Evolutionary conservation across 2,888 invertebrate species (phyloP), one percentile per base, ranked within the genome.

Genomic region (Latrodectus elegans): DNA sequence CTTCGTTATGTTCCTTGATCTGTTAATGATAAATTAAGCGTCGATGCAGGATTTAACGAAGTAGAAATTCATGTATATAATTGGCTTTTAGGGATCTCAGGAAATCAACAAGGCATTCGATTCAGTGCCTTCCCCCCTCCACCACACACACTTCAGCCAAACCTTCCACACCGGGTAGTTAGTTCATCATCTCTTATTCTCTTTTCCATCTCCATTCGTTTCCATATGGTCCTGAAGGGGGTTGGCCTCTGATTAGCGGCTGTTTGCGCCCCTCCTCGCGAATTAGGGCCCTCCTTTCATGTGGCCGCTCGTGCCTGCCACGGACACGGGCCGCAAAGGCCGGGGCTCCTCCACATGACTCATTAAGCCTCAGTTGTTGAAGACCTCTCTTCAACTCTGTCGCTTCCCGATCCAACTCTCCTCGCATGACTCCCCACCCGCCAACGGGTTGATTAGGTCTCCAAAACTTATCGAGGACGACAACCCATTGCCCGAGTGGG

Each of bases 181-280:
- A 38, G 38, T 38, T 38, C 38, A 38, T 38, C 38, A 38, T 38
- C 38, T 67, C 70, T 10, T 65, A 52, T 65, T 65, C 55, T 26
- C 78, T 64, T 49, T 78, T 78, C 78, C 70, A 79, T 79, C 79
- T 70, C 79, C 49, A 68, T 73, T n/a, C 64, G 72, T 65, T 71
- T 78, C 72, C 77, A 82, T 81, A 82, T 81, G 86, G 80, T 86
- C 52, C 76, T 80, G 86, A 86, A 77, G 86, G 86, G 77, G 81
- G 51, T 51, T 65, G 68, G 64, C 71, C 74, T 73, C 79, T 74
- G 79, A 85, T 79, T 79, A 78, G 77, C 51, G 78, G 72, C 53
- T 22, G 17, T 12, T 14, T 51, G 55, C 53, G 67, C 65, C 73
- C 81, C 70, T 68, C 73, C 78, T 65, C 79, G 53, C 78, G 76